Evolutionary conservation across 2,113 vertebrate genomes (phyloP), one percentile per base, ranked within the genome.

Genomic region (Podocnemis expansa): DNA sequence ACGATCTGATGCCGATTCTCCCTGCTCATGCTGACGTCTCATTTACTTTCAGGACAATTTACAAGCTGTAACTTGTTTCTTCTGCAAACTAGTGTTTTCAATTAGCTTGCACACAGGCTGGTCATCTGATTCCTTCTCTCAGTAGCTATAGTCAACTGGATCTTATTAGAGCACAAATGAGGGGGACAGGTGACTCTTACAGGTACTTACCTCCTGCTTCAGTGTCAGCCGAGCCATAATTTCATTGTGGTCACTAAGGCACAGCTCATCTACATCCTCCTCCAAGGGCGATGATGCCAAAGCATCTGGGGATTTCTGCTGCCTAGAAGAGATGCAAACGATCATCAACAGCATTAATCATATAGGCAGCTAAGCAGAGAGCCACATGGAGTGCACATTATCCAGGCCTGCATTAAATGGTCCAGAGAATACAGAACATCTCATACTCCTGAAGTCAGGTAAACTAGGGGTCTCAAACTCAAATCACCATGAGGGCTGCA

Each of bases 161-260:
- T 24, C 67, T 90, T 67, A 54, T 29, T 11, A 54, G 21, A 70
- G 34, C 41, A 70, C 29, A 84, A 87, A 49, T 4, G 6, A 45
- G 12, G 60, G 79, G n/a, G 10, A 47, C 0, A 89, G 87, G 55
- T 49, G 85, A 92, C 84, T 9, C 25, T 31, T 6, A 38, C 83
- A 60, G 29, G 38, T 45, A 47, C 98, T 92, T 92, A 99, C 99
- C 98, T 99, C 99, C 88, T 99, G 99, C 96, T 99, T 99, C 96
- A 99, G 97, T 2, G 99, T 99, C 97, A 99, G 97, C 93, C 99
- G 98, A 67, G 98, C 95, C 99, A 99, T 99, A 41, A 99, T 99
- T 96, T 99, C 99, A 82, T 96, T 99, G 98, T 99, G 99, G 97
- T 99, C 99, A 2, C 99, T 99, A 58, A 99, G 99, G 38, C 99